Conservation (phyloP, 2,888 invertebrate genomes). For the Campopleginae sp. region DNA sequence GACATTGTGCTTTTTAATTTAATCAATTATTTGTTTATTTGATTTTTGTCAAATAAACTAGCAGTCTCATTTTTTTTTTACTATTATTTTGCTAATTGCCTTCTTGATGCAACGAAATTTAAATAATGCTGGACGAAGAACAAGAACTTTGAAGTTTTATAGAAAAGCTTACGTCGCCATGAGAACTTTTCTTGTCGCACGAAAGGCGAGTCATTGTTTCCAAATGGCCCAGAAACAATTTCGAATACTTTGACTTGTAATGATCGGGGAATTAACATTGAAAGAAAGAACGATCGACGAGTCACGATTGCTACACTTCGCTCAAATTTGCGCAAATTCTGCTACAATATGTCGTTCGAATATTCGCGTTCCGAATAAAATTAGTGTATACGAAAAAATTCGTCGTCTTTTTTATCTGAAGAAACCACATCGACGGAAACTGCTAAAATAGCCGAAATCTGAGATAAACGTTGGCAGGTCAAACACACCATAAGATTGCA, state of each 20-base stretch:
- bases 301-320: slow-evolving; percentile 10
- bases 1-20: not conserved
- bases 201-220: slow-evolving; percentile 1
- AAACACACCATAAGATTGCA: not conserved
- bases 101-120: not conserved
- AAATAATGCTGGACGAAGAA: not conserved
- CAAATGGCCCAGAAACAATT: slow-evolving; percentile 2
- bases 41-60: not conserved
- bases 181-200: not conserved
- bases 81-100: not conserved
- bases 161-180: not conserved
- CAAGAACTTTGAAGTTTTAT: not conserved
- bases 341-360: not conserved
- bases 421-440: not conserved
- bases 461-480: slow-evolving; percentile 1
- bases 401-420: not conserved
- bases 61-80: not conserved
- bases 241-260: slow-evolving; percentile 29
- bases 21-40: not conserved
- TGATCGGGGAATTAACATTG: slow-evolving; percentile 33
- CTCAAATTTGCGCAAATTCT: not conserved
- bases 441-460: not conserved
- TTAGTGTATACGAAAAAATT: not conserved
- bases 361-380: not conserved
- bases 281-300: slow-evolving; percentile 12